Base-by-base conservation (phyloP, 2,888 invertebrate species). In the Pachliopta kotzebuea region DNA sequence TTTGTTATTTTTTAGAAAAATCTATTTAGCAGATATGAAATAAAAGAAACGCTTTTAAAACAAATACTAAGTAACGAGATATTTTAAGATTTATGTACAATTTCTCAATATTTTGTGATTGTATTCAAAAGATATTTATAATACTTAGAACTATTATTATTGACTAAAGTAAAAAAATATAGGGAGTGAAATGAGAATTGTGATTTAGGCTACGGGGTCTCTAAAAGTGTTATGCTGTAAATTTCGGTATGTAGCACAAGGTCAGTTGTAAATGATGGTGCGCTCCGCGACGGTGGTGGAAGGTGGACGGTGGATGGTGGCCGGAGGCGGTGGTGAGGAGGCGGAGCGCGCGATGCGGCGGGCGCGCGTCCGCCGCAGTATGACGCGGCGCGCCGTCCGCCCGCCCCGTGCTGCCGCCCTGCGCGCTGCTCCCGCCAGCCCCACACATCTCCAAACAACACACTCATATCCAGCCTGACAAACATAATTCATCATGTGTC, bases 261-360 rank as follows among this genome's bases (percentile, higher is more conserved):
- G 89, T 82, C 73, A 85, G 82, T 85, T 88, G 86, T 84, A 85
- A 84, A 84, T 84, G 83, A 88, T 86, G 87, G 87, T 84, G 83
- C 80, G 82, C 83, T 69, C 69, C 69, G 74, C 73, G 72, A 69
- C 74, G 70, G 72, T 75, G 74, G 75, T 74, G 74, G 71, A 71
- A 62, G 64, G 64, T 66, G 72, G 66, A n/a, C n/a, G n/a, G n/a
- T n/a, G n/a, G n/a, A n/a, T n/a, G n/a, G n/a, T n/a, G n/a, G n/a
- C n/a, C n/a, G n/a, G n/a, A n/a, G n/a, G n/a, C n/a, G n/a, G n/a
- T n/a, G n/a, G n/a, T n/a, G n/a, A 70, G 74, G 74, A 65, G 71
- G 62, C 68, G 69, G 64, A 72, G 77, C 74, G 76, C 73, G 71
- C 83, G 80, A 70, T 74, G 72, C 74, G 74, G 69, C 71, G 77